A percentile compares a stretch with the other conserved stretches of the same genome.
Evolutionary conservation across 2,113 vertebrate species (phyloP).

Genomic region (Semnopithecus entellus): DNA sequence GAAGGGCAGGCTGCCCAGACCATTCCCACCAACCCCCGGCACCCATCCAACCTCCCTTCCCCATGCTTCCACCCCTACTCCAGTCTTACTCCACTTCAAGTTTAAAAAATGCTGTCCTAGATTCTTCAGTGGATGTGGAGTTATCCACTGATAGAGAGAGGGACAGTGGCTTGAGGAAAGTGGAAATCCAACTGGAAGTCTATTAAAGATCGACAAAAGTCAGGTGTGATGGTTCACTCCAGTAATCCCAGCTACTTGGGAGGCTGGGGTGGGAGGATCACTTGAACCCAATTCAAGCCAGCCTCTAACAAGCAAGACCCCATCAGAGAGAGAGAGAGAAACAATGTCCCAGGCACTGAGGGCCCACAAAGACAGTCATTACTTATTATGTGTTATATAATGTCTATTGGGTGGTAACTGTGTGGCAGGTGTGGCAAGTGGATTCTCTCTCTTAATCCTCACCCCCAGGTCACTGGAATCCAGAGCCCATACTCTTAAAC

Average conservation of each 20-base stretch:
- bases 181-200: background rate
- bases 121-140: background rate
- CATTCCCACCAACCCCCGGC: background rate
- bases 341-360: background rate
- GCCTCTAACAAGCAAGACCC: too few relatives aligned
- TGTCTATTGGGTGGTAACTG: background rate
- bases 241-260: too few relatives aligned
- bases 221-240: too few relatives aligned
- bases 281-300: too few relatives aligned
- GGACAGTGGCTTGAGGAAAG: background rate
- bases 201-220: background rate
- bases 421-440: background rate
- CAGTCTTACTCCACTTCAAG: background rate
- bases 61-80: background rate
- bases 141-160: background rate
- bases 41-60: background rate
- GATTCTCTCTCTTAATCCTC: background rate
- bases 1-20: background rate
- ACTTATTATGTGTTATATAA: background rate
- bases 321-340: background rate
- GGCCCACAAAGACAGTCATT: background rate
- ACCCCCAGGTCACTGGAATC: background rate
- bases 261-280: too few relatives aligned
- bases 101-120: background rate
- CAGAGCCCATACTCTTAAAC: background rate